Percentiles rank a stretch among this genome's conserved stretches.
phyloP scores from a whole-genome alignment of 2,888 invertebrate genomes.

The Euplexia lucipara region DNA sequence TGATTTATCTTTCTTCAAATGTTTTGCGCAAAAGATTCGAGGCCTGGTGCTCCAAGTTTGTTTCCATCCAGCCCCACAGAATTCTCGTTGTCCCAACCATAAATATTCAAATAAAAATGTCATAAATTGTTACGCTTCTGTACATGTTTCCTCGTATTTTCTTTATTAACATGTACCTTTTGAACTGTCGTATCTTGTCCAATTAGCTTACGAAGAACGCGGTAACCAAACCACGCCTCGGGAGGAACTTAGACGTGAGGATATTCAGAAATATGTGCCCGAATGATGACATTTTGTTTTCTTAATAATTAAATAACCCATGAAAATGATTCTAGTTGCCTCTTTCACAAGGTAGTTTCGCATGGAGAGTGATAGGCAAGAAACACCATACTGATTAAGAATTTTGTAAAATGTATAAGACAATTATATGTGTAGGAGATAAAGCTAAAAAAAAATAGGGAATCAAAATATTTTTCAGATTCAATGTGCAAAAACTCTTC shows the following conservation, averaged over 20 bases:
- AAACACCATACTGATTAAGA: too few relatives aligned
- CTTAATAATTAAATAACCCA: too few relatives aligned
- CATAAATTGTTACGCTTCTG: conserved; percentile 29
- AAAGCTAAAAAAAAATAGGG: too few relatives aligned
- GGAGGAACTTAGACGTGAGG: not conserved
- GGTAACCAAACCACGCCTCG: not conserved
- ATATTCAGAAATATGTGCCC: not conserved
- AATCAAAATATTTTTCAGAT: too few relatives aligned
- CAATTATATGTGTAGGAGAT: too few relatives aligned
- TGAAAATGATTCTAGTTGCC: too few relatives aligned
- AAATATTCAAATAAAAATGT: conserved; percentile 52
- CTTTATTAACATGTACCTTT: conserved; percentile 2
- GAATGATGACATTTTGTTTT: not conserved
- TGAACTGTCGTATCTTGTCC: conserved; percentile 13
- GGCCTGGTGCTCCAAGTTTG: conserved; percentile 31
- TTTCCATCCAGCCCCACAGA: conserved; percentile 18
- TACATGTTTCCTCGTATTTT: conserved; percentile 27
- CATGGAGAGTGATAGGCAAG: too few relatives aligned
- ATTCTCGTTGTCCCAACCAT: conserved; percentile 39
- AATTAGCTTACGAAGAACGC: conserved; percentile 30
- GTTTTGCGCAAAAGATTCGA: conserved; percentile 38
- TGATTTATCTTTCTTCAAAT: conserved; percentile 45
- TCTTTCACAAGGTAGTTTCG: too few relatives aligned
- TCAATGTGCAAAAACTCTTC: conserved; percentile 19
- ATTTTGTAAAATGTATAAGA: too few relatives aligned